Conservation (phyloP, 37 sponge, comb jelly and placozoan genomes). For the Beroe ovata region DNA sequence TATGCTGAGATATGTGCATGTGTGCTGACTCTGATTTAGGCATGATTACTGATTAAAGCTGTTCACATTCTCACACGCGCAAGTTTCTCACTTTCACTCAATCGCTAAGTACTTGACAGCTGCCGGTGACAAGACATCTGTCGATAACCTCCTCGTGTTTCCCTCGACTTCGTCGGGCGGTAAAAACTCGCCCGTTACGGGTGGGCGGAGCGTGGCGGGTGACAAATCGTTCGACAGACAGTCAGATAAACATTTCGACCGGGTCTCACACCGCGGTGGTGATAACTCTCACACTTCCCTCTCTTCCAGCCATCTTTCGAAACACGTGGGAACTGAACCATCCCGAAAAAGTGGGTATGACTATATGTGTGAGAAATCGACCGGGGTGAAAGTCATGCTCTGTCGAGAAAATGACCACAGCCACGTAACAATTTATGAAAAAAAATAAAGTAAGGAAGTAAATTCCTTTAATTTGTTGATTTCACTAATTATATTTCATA, state of each 20-base stretch:
- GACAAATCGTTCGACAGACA: neutral
- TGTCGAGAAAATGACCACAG: no score
- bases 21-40: no score
- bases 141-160: conserved; percentile 42
- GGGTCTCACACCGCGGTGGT: neutral
- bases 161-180: conserved; percentile 46
- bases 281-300: conserved; percentile 66
- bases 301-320: conserved; percentile 14
- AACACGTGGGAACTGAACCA: neutral
- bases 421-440: no score
- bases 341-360: conserved; percentile 43
- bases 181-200: neutral
- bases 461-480: no score
- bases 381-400: no score
- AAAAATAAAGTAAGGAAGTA: no score
- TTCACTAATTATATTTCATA: no score
- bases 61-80: no score
- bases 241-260: neutral
- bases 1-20: no score
- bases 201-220: neutral
- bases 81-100: no score
- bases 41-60: no score
- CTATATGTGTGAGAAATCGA: no score
- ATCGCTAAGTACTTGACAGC: neutral
- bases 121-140: conserved; percentile 17